Evolutionary conservation across 2,888 invertebrate genomes (phyloP).

Genomic region (Dynastes tityus): DNA sequence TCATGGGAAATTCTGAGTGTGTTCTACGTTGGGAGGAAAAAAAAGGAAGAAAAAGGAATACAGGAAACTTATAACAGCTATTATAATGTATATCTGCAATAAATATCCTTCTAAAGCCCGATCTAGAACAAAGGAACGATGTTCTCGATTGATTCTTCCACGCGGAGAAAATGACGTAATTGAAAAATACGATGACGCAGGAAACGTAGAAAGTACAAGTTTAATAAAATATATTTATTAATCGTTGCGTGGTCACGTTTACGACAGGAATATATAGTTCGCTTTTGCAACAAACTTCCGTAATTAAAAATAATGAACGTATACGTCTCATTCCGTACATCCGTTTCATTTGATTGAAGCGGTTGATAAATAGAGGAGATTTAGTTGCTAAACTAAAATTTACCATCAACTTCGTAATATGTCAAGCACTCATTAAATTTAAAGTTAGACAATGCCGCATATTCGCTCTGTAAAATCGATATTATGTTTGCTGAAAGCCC

Average conservation of each 20-base stretch:
- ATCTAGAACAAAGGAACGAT: constrained; percentile 3
- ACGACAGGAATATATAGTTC: background rate
- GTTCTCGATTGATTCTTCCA: constrained; percentile 15
- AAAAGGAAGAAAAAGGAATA: constrained; percentile 23
- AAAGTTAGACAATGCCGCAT: constrained; percentile 37
- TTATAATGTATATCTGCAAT: constrained; percentile 17
- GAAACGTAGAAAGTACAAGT: background rate
- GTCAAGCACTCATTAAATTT: constrained; percentile 43
- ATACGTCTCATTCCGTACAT: background rate
- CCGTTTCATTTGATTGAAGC: constrained; percentile 17
- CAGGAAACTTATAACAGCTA: constrained; percentile 14
- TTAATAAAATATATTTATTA: constrained; percentile 7
- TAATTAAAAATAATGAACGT: constrained; percentile 27
- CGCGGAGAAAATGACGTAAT: background rate
- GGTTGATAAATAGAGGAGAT: constrained; percentile 4
- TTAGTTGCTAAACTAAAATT: constrained; percentile 25
- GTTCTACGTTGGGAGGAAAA: constrained; percentile 4
- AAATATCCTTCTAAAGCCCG: constrained; percentile 16
- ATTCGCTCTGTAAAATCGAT: constrained; percentile 36
- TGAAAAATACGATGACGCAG: background rate
- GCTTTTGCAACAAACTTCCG: constrained; percentile 3
- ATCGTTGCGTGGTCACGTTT: constrained; percentile 9
- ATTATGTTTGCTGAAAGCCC: constrained; percentile 31
- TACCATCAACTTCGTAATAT: constrained; percentile 33
- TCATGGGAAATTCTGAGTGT: constrained; percentile 24